Evolutionary conservation across 1,140 invertebrate genomes (phyloP).

Genomic region (Temnothorax nylanderi): DNA sequence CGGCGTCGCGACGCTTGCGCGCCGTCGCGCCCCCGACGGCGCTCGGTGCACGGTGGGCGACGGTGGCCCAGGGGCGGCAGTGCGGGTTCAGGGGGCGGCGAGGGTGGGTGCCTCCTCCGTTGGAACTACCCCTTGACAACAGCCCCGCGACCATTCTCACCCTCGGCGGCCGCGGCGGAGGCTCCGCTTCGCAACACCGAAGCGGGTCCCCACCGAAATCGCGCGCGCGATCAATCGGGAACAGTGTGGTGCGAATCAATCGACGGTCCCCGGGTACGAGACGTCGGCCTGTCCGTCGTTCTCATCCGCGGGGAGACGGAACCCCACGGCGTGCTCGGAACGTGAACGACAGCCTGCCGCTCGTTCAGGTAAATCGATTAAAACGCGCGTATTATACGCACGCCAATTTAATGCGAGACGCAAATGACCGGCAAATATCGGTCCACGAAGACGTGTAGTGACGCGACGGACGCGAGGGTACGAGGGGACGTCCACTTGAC

Average conservation of each 20-base stretch:
- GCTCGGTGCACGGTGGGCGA: constrained; percentile 72
- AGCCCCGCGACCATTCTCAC: constrained; percentile 63
- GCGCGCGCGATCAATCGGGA: constrained; percentile 54
- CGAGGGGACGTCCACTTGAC: neutral
- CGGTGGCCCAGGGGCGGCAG: constrained; percentile 78
- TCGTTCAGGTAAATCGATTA: constrained; percentile 82
- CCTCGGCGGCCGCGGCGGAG: constrained; percentile 40
- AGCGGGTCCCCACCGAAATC: neutral
- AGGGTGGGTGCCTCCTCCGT: constrained; percentile 83
- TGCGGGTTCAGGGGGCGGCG: constrained; percentile 84
- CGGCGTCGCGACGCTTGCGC: constrained; percentile 70
- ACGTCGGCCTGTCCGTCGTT: neutral
- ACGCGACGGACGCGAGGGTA: neutral
- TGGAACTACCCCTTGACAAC: constrained; percentile 73
- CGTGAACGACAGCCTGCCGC: constrained; percentile 76
- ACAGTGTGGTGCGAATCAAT: constrained; percentile 19
- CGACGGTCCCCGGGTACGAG: constrained; percentile 16
- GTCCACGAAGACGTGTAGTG: neutral
- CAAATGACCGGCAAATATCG: neutral
- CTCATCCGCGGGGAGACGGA: constrained; percentile 28
- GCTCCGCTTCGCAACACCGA: constrained; percentile 19
- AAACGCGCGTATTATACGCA: neutral
- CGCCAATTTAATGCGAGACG: neutral
- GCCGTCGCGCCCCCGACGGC: constrained; percentile 28
- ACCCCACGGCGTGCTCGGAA: constrained; percentile 58